Evolutionary conservation across 2,888 invertebrate species (phyloP).

Genomic region (Homarus gammarus): DNA sequence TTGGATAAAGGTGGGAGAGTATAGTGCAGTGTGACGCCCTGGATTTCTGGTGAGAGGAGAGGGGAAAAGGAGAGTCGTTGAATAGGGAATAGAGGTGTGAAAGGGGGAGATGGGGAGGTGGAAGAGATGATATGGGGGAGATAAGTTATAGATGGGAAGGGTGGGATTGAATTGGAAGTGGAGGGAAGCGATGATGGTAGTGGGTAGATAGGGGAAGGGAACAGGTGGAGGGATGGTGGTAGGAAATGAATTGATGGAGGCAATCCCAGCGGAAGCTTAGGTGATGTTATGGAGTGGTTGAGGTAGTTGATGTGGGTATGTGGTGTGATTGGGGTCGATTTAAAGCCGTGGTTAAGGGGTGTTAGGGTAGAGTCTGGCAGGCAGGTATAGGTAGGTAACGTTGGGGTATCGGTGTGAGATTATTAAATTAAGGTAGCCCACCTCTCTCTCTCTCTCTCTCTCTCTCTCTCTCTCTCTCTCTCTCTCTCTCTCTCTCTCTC

Average conservation of each 20-base stretch:
- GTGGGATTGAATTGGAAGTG: background rate
- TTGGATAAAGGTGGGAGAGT: background rate
- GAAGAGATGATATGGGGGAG: background rate
- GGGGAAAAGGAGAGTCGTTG: background rate
- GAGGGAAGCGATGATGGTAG: too few relatives aligned
- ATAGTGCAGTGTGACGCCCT: background rate
- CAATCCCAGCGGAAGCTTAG: too few relatives aligned
- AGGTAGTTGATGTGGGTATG: too few relatives aligned
- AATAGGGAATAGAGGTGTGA: background rate
- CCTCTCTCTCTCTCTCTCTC: too few relatives aligned
- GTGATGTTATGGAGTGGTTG: background rate
- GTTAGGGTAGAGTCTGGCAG: background rate
- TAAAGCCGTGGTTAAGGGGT: background rate
- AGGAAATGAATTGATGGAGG: too few relatives aligned
- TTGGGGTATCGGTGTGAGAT: background rate
- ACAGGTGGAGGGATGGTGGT: background rate
- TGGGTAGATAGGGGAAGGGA: background rate
- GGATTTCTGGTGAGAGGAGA: background rate
- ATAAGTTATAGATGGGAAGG: background rate
- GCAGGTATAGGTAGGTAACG: too few relatives aligned
- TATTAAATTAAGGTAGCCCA: background rate
- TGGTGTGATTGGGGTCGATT: too few relatives aligned
- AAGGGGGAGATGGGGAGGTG: background rate
- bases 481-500: too few relatives aligned
- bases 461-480: too few relatives aligned